Evolutionary conservation across 2,888 invertebrate genomes (phyloP).

Genomic region (Cantharis rufa): DNA sequence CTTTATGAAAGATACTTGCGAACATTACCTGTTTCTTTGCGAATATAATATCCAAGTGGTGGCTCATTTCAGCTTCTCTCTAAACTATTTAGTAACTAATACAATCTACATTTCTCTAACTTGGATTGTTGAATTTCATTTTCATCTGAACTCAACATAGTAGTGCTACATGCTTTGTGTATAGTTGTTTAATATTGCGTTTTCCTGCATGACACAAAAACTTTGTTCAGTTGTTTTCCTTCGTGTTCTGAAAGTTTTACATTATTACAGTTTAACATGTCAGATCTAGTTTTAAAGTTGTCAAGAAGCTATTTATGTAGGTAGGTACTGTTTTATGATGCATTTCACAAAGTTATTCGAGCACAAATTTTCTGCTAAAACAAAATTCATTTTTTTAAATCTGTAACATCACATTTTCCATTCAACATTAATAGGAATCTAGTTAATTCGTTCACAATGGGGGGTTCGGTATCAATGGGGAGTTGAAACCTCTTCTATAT

Average conservation of each 20-base stretch:
- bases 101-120: constrained; percentile 27
- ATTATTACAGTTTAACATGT: constrained; percentile 28
- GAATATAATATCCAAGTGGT: background rate
- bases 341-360: constrained; percentile 20
- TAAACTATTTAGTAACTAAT: constrained; percentile 30
- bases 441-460: too few relatives aligned
- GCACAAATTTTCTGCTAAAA: constrained; percentile 9
- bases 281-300: constrained; percentile 27
- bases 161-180: constrained; percentile 15
- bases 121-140: constrained; percentile 16
- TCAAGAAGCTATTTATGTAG: constrained; percentile 20
- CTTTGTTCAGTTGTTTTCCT: constrained; percentile 24
- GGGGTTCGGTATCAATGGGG: too few relatives aligned
- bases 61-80: constrained; percentile 17
- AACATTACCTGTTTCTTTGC: background rate
- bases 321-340: constrained; percentile 1
- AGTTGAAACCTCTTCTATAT: too few relatives aligned
- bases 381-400: too few relatives aligned
- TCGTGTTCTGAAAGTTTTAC: constrained; percentile 18
- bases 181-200: constrained; percentile 22
- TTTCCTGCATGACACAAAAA: constrained; percentile 18
- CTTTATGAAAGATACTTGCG: background rate
- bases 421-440: too few relatives aligned
- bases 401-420: too few relatives aligned
- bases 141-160: constrained; percentile 18